phyloP scores from a whole-genome alignment of 2,797 vertebrate species.

The Emys orbicularis region DNA sequence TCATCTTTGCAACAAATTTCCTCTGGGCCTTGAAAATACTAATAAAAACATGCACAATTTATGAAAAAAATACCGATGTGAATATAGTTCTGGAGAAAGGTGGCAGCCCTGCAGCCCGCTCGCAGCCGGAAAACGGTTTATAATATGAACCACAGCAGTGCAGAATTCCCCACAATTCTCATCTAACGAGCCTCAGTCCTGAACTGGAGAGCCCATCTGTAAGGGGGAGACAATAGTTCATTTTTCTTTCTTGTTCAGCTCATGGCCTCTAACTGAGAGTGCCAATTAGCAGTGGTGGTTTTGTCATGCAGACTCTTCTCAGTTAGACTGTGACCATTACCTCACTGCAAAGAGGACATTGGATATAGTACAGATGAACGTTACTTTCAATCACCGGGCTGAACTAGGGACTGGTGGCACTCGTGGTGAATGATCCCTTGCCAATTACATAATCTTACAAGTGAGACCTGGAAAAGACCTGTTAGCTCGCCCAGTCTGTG shows the following conservation, averaged over 20 bases:
- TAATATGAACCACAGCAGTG: background rate
- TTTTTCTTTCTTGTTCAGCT: background rate
- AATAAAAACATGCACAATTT: background rate
- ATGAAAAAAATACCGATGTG: background rate
- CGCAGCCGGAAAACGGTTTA: background rate
- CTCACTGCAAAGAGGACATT: background rate
- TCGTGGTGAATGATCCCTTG: background rate
- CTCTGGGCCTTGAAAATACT: background rate
- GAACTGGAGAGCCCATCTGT: background rate
- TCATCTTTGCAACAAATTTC: background rate
- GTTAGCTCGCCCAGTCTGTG: background rate
- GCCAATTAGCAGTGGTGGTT: background rate
- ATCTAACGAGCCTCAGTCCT: background rate
- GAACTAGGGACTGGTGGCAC: background rate
- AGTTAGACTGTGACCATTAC: background rate
- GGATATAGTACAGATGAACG: background rate
- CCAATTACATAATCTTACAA: background rate
- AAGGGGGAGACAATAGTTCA: background rate
- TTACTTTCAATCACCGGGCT: background rate
- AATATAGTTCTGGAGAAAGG: background rate
- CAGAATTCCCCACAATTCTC: background rate
- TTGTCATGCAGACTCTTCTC: background rate
- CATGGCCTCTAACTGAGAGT: background rate
- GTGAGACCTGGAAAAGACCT: background rate
- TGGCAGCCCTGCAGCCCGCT: background rate